Conservation (phyloP, 2,797 vertebrate species). For the Melanotaenia pygmaea region DNA sequence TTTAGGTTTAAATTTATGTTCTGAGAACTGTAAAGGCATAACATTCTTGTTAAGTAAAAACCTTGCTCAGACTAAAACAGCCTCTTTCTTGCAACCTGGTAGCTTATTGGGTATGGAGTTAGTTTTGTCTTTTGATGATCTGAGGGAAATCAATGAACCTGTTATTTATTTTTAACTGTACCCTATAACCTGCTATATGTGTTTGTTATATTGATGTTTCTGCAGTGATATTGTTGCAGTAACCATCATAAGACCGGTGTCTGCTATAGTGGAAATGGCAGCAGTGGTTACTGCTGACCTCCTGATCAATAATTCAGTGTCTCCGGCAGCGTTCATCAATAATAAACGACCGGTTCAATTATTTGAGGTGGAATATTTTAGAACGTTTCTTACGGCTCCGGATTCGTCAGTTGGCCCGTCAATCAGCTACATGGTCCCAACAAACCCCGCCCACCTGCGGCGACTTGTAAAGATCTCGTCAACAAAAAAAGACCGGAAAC, state of each 20-base stretch:
- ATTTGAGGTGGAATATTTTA: slow-evolving; percentile 63
- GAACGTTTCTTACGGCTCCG: slow-evolving; percentile 7
- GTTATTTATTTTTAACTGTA: not conserved
- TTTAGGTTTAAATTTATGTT: no score
- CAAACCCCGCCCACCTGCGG: slow-evolving; percentile 59
- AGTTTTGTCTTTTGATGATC: no score
- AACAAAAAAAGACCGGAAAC: slow-evolving; percentile 11
- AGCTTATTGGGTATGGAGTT: no score
- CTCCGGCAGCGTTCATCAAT: slow-evolving; percentile 72
- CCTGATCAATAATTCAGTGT: slow-evolving; percentile 78
- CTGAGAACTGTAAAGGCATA: not conserved
- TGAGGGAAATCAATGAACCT: not conserved
- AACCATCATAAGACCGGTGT: slow-evolving; percentile 4
- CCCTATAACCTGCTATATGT: no score
- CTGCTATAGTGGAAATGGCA: slow-evolving; percentile 37
- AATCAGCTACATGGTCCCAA: slow-evolving; percentile 9
- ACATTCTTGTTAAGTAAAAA: not conserved
- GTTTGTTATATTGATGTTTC: not conserved
- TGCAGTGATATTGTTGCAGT: slow-evolving; percentile 4
- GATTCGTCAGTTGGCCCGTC: slow-evolving; percentile 55
- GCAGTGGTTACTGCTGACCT: slow-evolving; percentile 63
- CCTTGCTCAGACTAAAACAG: not conserved
- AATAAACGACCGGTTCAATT: slow-evolving; percentile 64
- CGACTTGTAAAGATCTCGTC: slow-evolving; percentile 14
- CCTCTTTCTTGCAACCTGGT: not conserved